phyloP scores from a whole-genome alignment of 2,888 invertebrate genomes.

The Tenthredo distinguenda region DNA sequence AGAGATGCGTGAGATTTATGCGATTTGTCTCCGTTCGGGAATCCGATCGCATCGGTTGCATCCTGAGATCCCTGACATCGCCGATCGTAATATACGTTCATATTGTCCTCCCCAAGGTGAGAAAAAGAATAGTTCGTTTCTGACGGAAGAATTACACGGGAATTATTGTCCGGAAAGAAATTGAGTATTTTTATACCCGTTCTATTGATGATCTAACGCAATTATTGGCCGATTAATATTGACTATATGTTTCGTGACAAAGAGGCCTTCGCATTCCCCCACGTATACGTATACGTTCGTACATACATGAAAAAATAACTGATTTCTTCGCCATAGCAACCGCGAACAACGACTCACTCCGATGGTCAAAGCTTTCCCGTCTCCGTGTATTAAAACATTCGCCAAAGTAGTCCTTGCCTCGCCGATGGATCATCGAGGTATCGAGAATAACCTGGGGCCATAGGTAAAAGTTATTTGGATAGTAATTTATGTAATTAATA shows the following conservation, averaged over 20 bases:
- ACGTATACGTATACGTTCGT: background rate
- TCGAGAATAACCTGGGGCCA: background rate
- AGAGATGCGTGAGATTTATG: background rate
- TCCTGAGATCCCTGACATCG: conserved; percentile 22
- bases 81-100: background rate
- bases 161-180: background rate
- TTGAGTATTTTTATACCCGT: background rate
- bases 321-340: conserved; percentile 38
- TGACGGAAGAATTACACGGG: background rate
- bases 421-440: background rate
- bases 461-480: background rate
- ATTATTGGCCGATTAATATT: conserved; percentile 13
- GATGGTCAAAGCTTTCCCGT: background rate
- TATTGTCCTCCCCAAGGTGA: background rate
- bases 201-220: background rate
- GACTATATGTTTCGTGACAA: background rate
- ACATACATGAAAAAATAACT: conserved; percentile 27
- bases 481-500: background rate
- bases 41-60: conserved; percentile 23
- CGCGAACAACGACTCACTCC: conserved; percentile 17
- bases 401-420: background rate
- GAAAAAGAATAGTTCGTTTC: background rate
- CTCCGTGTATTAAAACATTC: background rate
- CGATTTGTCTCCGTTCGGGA: background rate
- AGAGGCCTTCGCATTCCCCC: conserved; percentile 5